Evolutionary conservation across 2,888 invertebrate genomes (phyloP).

Genomic region (Acrobasis suavella): DNA sequence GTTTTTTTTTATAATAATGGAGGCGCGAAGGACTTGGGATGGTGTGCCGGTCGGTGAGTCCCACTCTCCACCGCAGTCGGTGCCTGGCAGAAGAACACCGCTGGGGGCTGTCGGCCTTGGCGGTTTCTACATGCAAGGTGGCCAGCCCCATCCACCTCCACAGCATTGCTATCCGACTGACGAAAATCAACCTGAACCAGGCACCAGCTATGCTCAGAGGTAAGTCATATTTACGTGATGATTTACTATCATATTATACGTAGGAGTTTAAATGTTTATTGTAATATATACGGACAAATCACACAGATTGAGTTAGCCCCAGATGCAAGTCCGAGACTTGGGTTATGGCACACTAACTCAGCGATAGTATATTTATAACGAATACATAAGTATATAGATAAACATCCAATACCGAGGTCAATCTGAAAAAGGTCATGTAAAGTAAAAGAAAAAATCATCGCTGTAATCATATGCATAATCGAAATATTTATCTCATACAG

Average conservation of each 20-base stretch:
- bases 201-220: constrained; percentile 79
- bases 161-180: constrained; percentile 85
- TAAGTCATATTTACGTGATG: constrained; percentile 38
- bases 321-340: too few relatives aligned
- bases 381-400: too few relatives aligned
- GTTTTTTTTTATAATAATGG: constrained; percentile 59
- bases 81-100: constrained; percentile 88
- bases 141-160: constrained; percentile 76
- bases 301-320: too few relatives aligned
- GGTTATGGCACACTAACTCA: too few relatives aligned
- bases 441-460: too few relatives aligned
- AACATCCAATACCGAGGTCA: too few relatives aligned
- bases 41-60: constrained; percentile 75
- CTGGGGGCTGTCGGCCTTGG: constrained; percentile 92
- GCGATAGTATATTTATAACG: too few relatives aligned
- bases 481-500: too few relatives aligned
- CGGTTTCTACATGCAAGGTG: constrained; percentile 92
- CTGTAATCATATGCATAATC: too few relatives aligned
- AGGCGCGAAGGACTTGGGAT: constrained; percentile 77
- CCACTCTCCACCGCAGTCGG: constrained; percentile 82
- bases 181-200: constrained; percentile 90
- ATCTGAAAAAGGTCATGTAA: too few relatives aligned
- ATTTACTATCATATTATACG: background rate
- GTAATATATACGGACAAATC: background rate
- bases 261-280: background rate